Evolutionary conservation across 2,797 vertebrate genomes (phyloP).

Genomic region (Rhinella marina): DNA sequence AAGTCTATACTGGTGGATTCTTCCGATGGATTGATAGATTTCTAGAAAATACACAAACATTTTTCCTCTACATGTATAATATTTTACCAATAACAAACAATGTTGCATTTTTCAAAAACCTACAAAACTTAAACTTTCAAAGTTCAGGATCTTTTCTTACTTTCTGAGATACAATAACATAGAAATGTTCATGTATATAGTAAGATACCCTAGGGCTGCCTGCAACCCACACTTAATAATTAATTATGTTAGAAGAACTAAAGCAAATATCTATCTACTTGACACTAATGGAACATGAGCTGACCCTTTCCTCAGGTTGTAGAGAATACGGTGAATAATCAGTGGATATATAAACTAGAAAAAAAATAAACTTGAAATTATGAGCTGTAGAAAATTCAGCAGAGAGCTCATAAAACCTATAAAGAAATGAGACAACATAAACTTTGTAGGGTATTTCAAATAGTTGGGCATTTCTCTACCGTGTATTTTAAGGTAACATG

Average conservation of each 20-base stretch:
- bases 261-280: slow-evolving; percentile 15
- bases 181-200: slow-evolving; percentile 12
- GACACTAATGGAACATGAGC: slow-evolving; percentile 25
- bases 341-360: neutral
- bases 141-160: slow-evolving; percentile 36
- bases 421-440: neutral
- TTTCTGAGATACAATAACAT: slow-evolving; percentile 5
- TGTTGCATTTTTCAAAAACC: neutral
- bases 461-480: neutral
- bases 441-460: neutral
- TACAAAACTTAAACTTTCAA: slow-evolving; percentile 21
- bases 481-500: neutral
- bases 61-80: neutral
- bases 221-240: slow-evolving; percentile 34
- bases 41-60: neutral
- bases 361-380: neutral
- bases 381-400: neutral
- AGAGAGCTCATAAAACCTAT: neutral
- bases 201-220: slow-evolving; percentile 39
- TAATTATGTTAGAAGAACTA: slow-evolving; percentile 19
- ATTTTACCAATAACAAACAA: neutral
- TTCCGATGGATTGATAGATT: neutral
- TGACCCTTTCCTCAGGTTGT: slow-evolving; percentile 1
- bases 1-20: too few species aligned
- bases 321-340: slow-evolving; percentile 7